phyloP scores from a whole-genome alignment of 2,113 vertebrate genomes.

The Xenus cinereus region DNA sequence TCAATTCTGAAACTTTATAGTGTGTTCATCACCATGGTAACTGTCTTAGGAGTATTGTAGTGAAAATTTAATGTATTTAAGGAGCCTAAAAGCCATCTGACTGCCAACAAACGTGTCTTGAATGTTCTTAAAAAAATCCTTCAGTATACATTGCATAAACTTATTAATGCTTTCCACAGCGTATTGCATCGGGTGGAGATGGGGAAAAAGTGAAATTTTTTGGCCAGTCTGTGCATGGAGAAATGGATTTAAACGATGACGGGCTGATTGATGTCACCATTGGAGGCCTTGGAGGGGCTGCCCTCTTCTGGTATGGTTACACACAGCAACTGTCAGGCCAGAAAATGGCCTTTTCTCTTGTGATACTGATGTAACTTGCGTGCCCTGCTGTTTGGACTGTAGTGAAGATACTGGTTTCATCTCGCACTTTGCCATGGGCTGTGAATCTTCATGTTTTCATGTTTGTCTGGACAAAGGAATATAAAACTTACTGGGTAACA shows the following conservation, averaged over 20 bases:
- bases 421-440: neutral
- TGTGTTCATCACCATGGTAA: neutral
- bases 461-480: neutral
- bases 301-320: constrained; percentile 89
- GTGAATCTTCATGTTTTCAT: neutral
- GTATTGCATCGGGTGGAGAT: constrained; percentile 90
- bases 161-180: constrained; percentile 69
- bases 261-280: constrained; percentile 94
- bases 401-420: neutral
- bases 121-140: neutral
- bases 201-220: constrained; percentile 92
- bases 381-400: neutral
- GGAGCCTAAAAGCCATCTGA: neutral
- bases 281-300: constrained; percentile 93
- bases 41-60: neutral
- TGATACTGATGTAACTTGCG: neutral
- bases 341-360: neutral
- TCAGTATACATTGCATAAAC: neutral
- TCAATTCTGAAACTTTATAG: neutral
- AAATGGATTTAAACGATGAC: constrained; percentile 93
- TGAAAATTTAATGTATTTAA: neutral
- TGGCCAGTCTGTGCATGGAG: constrained; percentile 94
- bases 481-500: neutral
- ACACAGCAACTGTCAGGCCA: neutral
- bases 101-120: neutral